Evolutionary conservation across 1,140 invertebrate species (phyloP).

Genomic region (Drosophila kanapiae): DNA sequence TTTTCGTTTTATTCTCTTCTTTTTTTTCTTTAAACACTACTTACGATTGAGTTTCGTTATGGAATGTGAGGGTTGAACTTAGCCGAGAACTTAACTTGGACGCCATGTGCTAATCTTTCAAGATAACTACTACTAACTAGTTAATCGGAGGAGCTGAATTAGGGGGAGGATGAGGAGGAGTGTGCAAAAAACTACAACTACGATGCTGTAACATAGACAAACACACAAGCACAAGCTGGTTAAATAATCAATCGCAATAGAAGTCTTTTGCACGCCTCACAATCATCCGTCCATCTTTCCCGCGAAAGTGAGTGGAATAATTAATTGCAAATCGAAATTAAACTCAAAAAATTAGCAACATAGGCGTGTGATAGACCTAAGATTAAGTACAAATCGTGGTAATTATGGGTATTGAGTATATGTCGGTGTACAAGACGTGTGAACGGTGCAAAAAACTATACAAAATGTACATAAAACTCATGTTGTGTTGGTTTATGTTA

Average conservation of each 20-base stretch:
- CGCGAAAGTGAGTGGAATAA: conserved; percentile 5
- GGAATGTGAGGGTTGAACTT: conserved; percentile 74
- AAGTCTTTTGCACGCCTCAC: conserved; percentile 78
- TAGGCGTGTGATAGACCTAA: conserved; percentile 36
- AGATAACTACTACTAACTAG: conserved; percentile 50
- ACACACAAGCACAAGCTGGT: conserved; percentile 45
- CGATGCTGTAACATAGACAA: conserved; percentile 40
- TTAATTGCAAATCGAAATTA: background rate
- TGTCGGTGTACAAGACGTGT: conserved; percentile 43
- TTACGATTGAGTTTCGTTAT: conserved; percentile 59
- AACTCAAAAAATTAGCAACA: conserved; percentile 69
- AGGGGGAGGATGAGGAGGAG: background rate
- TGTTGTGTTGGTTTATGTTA: conserved; percentile 60
- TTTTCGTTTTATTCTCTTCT: conserved; percentile 43
- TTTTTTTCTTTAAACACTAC: conserved; percentile 45
- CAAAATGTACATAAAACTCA: conserved; percentile 67
- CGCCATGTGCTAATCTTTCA: conserved; percentile 58
- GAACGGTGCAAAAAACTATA: conserved; percentile 84
- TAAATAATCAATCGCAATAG: conserved; percentile 62
- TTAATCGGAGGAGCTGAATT: conserved; percentile 8
- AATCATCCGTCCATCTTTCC: conserved; percentile 11
- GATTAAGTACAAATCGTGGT: conserved; percentile 41
- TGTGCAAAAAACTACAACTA: conserved; percentile 77
- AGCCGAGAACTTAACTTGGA: conserved; percentile 48
- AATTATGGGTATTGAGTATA: conserved; percentile 25